Evolutionary conservation across 2,888 invertebrate genomes (phyloP).

Genomic region (Fragum sueziense): DNA sequence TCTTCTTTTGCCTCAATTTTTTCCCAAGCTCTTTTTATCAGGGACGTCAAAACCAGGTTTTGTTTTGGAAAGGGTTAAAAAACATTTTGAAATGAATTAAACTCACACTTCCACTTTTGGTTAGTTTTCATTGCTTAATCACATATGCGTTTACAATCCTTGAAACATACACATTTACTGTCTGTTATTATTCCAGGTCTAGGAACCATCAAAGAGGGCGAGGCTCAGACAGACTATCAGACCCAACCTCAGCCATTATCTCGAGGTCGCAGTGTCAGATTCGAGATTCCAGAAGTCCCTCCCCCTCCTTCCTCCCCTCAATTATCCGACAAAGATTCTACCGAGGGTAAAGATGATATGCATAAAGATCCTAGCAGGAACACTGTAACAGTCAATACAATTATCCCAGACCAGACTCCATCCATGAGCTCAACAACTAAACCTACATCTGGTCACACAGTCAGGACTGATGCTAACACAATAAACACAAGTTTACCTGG

Average conservation of each 20-base stretch:
- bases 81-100: no score
- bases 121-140: no score
- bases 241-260: constrained; percentile 50
- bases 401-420: constrained; percentile 43
- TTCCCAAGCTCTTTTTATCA: no score
- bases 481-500: constrained; percentile 50
- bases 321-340: constrained; percentile 38
- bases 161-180: no score
- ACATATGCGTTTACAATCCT: no score
- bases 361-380: constrained; percentile 40
- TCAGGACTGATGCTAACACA: constrained; percentile 59
- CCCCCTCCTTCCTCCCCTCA: constrained; percentile 66
- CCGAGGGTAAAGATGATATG: constrained; percentile 18
- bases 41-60: no score
- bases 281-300: constrained; percentile 63
- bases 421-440: constrained; percentile 31
- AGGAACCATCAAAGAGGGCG: constrained; percentile 66
- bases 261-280: constrained; percentile 60
- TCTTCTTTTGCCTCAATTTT: no score
- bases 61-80: no score
- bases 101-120: no score
- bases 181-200: constrained; percentile 55
- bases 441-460: constrained; percentile 48
- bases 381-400: constrained; percentile 47
- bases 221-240: constrained; percentile 39